These are phyloP conservation scores for Mustela lutreola DNA, from an alignment of 2,113 vertebrate genomes.

Conservation along the genomic window DNA sequence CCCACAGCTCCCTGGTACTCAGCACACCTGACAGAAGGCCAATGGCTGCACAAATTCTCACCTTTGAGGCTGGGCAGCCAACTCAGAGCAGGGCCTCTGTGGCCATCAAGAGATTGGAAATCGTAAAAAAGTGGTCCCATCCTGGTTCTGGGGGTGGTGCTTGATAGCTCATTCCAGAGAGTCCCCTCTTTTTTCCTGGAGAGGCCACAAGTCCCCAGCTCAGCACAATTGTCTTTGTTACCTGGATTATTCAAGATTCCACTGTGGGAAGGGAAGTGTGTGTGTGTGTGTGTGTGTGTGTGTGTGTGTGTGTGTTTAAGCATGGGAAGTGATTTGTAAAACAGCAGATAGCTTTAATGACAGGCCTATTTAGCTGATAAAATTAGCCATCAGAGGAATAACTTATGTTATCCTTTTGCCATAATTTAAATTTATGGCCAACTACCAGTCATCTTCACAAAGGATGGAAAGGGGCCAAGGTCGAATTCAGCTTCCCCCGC, in stretches of 20 bases:
- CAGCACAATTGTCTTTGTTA: background rate
- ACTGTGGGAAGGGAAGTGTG: conserved; percentile 50
- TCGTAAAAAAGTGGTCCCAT: background rate
- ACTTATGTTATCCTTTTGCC: conserved; percentile 84
- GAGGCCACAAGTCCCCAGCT: background rate
- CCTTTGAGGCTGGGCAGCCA: background rate
- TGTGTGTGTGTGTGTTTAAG: background rate
- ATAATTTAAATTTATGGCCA: conserved; percentile 86
- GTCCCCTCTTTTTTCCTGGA: background rate
- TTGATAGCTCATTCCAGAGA: background rate
- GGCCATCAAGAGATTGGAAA: background rate
- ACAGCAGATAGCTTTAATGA: conserved; percentile 84
- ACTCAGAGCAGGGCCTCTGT: background rate
- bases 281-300: background rate
- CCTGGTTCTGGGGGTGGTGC: rapidly evolving
- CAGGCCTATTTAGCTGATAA: conserved; percentile 85
- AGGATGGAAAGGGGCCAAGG: conserved; percentile 85
- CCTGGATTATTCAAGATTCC: conserved; percentile 61
- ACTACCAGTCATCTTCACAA: conserved; percentile 82
- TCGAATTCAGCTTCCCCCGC: conserved; percentile 73
- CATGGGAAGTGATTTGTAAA: conserved; percentile 82
- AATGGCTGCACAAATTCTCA: background rate
- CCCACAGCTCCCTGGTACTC: background rate
- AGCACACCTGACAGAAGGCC: background rate
- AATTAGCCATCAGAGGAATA: conserved; percentile 86